phyloP scores from a whole-genome alignment of 2,113 vertebrate genomes.

The Colinus virginianus region DNA sequence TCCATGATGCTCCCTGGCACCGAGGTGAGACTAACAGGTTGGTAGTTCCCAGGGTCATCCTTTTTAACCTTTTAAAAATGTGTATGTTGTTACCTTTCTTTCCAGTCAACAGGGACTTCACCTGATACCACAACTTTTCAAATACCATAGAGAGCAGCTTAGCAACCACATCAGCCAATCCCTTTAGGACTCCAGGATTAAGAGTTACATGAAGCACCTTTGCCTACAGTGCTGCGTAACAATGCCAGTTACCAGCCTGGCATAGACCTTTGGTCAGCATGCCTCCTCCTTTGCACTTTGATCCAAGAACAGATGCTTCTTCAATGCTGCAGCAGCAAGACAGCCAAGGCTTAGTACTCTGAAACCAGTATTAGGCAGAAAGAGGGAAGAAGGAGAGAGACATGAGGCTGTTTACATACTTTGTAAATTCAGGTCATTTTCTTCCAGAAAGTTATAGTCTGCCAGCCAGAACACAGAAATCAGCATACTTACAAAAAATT shows the following conservation, averaged over 20 bases:
- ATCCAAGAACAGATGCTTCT: background rate
- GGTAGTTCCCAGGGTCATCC: too few relatives aligned
- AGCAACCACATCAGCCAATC: too few relatives aligned
- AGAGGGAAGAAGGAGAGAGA: accelerated
- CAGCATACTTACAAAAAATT: background rate
- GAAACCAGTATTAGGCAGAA: background rate
- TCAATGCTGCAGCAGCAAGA: background rate
- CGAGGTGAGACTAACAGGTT: too few relatives aligned
- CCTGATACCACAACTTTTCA: too few relatives aligned
- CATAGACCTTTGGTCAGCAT: background rate
- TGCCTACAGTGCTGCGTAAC: background rate
- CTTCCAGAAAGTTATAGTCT: background rate
- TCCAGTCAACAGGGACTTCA: too few relatives aligned
- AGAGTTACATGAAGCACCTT: background rate
- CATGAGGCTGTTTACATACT: background rate
- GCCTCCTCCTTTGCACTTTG: background rate
- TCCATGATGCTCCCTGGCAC: too few relatives aligned
- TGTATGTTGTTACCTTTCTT: too few relatives aligned
- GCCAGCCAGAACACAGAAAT: background rate
- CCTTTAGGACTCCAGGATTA: background rate
- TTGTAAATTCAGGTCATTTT: conserved; percentile 33
- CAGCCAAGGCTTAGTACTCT: background rate
- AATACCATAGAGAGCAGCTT: too few relatives aligned
- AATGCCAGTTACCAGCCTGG: background rate
- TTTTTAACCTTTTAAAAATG: too few relatives aligned